Conservation (phyloP, 2,797 vertebrate genomes). For the Cuniculus paca region DNA sequence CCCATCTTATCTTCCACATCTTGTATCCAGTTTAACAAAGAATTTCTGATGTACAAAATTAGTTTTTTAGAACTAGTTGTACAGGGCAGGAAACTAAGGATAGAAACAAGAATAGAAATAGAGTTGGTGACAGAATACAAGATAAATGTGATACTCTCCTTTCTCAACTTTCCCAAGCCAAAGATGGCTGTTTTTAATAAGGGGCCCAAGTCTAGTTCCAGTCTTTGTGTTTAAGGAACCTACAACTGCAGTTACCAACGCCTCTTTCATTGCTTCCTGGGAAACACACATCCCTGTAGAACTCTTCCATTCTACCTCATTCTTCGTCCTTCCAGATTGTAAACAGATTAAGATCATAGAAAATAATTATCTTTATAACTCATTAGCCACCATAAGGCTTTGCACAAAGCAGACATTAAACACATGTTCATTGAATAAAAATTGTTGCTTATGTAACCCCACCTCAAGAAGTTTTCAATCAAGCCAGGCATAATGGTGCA, state of each 20-base stretch:
- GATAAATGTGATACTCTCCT: not conserved
- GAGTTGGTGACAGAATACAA: not conserved
- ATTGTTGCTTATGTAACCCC: not conserved
- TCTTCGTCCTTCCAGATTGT: not conserved
- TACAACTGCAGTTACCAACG: not conserved
- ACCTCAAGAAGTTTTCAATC: not conserved
- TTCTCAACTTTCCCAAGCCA: not conserved
- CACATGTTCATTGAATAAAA: not conserved
- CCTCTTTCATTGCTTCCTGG: not conserved
- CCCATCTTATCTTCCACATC: not conserved
- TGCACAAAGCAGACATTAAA: not conserved
- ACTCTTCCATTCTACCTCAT: not conserved
- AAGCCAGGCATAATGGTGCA: not conserved
- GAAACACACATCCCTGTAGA: not conserved
- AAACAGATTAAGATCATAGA: conserved; percentile 6
- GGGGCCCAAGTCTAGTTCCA: not conserved
- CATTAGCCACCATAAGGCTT: not conserved
- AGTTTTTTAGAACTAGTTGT: not conserved
- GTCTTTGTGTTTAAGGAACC: not conserved
- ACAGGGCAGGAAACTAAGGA: not conserved
- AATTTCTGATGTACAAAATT: not conserved
- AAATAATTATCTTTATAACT: not conserved
- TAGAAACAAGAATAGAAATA: not conserved
- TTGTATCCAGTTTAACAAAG: not conserved
- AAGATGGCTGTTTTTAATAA: not conserved